These are phyloP conservation scores for Perizoma flavofasciatum DNA, from an alignment of 2,888 invertebrate species.

Conservation along the genomic window DNA sequence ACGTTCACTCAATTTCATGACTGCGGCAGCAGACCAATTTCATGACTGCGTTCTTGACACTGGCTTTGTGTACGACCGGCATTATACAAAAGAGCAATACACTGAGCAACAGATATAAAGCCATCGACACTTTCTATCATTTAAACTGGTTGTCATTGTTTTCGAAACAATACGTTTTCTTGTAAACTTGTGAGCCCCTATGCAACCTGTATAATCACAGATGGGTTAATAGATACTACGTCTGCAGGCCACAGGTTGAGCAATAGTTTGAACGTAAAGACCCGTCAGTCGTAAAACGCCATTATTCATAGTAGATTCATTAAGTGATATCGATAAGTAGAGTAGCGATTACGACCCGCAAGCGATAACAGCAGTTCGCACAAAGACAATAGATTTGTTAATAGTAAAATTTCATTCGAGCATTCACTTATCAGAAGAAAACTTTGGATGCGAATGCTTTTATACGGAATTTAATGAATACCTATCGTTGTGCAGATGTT, in stretches of 20 bases:
- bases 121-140: conserved; percentile 20
- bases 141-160: conserved; percentile 5
- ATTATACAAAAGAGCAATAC: background rate
- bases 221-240: background rate
- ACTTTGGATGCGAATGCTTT: background rate
- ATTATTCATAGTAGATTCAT: conserved; percentile 14
- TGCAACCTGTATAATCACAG: conserved; percentile 12
- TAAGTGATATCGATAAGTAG: conserved; percentile 30
- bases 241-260: background rate
- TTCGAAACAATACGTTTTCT: conserved; percentile 11
- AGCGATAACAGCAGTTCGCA: conserved; percentile 29
- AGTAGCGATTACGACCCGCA: conserved; percentile 28
- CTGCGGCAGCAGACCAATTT: background rate
- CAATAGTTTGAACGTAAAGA: background rate
- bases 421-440: background rate
- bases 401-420: conserved; percentile 15
- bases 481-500: background rate
- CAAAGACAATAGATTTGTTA: conserved; percentile 31
- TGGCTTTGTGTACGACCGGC: no score
- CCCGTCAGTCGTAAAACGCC: conserved; percentile 14
- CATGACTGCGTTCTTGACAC: no score
- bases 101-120: conserved; percentile 6
- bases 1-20: no score
- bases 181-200: conserved; percentile 20
- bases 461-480: background rate